These are phyloP conservation scores for fruit fly (Drosophila melanogaster) DNA, from an alignment of 1,140 invertebrate species.

Conservation along the genomic window Release_6_plus_ISO1_MT NC_004354.4:14480001-14480500, in stretches of 20 bases:
- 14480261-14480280: constrained; percentile 77
- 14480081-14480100: constrained; percentile 76
- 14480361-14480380: constrained; percentile 69
- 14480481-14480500: constrained; percentile 1
- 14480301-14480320: constrained; percentile 10
- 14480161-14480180: constrained; percentile 22
- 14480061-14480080: constrained; percentile 81
- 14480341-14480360: constrained; percentile 33
- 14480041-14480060: constrained; percentile 67
- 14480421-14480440: constrained; percentile 20
- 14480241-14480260: constrained; percentile 36
- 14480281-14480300: constrained; percentile 28
- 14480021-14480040: constrained; percentile 28
- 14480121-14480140: constrained; percentile 18
- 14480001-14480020: constrained; percentile 3
- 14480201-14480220: constrained; percentile 12
- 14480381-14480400: constrained; percentile 25
- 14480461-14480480: neutral
- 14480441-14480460: neutral
- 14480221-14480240: constrained; percentile 2
- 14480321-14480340: constrained; percentile 1
- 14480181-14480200: neutral
- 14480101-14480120: constrained; percentile 80
- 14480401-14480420: constrained; percentile 14
- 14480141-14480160: constrained; percentile 32